Evolutionary conservation across 1,140 invertebrate genomes (phyloP).

Genomic region (Diorhabda carinulata): DNA sequence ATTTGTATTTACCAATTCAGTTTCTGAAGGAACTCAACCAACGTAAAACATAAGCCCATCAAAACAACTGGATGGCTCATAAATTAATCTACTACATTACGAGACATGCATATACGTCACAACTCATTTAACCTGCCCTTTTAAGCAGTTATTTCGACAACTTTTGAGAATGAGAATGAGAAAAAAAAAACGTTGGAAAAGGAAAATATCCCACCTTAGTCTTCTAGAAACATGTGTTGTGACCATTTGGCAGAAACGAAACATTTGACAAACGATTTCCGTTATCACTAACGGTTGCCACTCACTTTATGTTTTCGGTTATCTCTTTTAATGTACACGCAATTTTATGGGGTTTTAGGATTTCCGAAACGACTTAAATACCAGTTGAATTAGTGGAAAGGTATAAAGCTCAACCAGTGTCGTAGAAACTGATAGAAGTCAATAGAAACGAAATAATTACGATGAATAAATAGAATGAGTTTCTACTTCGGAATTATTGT

Average conservation of each 20-base stretch:
- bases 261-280: constrained; percentile 28
- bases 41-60: neutral
- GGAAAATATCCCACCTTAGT: neutral
- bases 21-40: neutral
- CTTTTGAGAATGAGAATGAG: neutral
- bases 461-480: too few relatives aligned
- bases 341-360: constrained; percentile 29
- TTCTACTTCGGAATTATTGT: too few relatives aligned
- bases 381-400: neutral
- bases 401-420: neutral
- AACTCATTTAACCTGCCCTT: neutral
- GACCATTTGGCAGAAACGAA: constrained; percentile 17
- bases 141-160: neutral
- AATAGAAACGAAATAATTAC: neutral
- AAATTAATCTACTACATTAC: neutral
- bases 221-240: constrained; percentile 2
- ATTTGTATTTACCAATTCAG: too few relatives aligned
- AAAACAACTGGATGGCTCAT: neutral
- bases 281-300: constrained; percentile 15
- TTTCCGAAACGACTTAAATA: constrained; percentile 30
- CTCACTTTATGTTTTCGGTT: constrained; percentile 22
- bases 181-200: neutral
- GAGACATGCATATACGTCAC: neutral
- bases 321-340: constrained; percentile 22
- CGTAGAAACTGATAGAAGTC: neutral